A percentile compares a stretch with the other conserved stretches of the same genome.
Evolutionary conservation across 2,797 vertebrate species (phyloP).

Genomic region (Fistularia commersonii): DNA sequence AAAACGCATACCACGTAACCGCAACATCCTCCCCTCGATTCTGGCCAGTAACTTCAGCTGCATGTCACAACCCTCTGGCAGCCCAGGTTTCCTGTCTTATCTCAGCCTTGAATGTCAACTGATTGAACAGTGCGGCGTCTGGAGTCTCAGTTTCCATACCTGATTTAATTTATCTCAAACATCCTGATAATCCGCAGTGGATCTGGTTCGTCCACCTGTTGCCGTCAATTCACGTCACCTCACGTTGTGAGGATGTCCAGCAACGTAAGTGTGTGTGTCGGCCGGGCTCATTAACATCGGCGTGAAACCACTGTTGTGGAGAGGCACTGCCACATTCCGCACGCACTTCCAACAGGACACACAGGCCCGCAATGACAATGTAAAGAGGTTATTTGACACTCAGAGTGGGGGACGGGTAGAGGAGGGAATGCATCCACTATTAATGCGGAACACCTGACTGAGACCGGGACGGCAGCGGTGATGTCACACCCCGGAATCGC

Average conservation of each 20-base stretch:
- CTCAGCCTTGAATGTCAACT: too few species aligned
- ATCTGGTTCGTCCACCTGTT: neutral
- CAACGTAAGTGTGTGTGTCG: too few species aligned
- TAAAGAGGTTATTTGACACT: conserved; percentile 25
- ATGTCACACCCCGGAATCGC: neutral
- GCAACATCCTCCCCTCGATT: too few species aligned
- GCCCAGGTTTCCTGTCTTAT: neutral
- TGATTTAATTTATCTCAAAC: too few species aligned
- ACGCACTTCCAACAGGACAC: conserved; percentile 17
- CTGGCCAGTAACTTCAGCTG: neutral
- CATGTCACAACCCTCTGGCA: neutral
- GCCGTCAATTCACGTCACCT: neutral
- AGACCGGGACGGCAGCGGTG: too few species aligned
- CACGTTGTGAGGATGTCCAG: too few species aligned
- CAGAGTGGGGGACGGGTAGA: neutral
- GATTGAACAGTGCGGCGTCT: too few species aligned
- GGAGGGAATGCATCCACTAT: conserved; percentile 25
- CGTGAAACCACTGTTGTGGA: too few species aligned
- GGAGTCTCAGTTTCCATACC: too few species aligned
- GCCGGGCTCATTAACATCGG: too few species aligned
- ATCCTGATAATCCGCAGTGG: too few species aligned
- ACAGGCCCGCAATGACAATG: conserved; percentile 11
- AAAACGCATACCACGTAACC: neutral
- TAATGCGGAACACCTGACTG: neutral
- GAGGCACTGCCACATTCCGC: conserved; percentile 41